phyloP scores from a whole-genome alignment of 2,113 vertebrate species.

The Polypterus bichir region DNA sequence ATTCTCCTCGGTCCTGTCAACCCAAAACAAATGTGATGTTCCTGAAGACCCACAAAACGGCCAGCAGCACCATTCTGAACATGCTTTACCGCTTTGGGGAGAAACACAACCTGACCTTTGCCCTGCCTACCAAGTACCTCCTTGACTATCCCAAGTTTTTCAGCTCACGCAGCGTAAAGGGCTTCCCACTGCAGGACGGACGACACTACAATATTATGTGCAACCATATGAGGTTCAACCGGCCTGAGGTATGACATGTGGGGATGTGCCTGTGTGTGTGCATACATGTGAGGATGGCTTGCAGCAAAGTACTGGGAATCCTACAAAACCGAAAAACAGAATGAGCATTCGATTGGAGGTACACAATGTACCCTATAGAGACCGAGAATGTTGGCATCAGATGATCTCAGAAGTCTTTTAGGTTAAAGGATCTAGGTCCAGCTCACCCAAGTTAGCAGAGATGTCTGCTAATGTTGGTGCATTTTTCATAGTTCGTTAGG shows the following conservation, averaged over 20 bases:
- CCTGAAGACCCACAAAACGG: slow-evolving; percentile 86
- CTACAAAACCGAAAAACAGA: no score
- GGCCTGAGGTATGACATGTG: slow-evolving; percentile 52
- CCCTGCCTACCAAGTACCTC: slow-evolving; percentile 73
- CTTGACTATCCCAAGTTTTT: slow-evolving; percentile 74
- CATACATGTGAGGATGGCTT: no score
- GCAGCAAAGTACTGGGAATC: no score
- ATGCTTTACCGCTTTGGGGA: slow-evolving; percentile 82
- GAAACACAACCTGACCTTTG: slow-evolving; percentile 53
- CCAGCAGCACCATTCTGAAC: slow-evolving; percentile 82
- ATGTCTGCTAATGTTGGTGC: no score
- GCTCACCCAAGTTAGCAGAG: no score
- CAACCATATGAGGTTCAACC: slow-evolving; percentile 81
- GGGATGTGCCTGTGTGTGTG: no score
- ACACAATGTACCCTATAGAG: no score
- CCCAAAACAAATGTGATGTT: slow-evolving; percentile 67
- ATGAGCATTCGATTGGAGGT: no score
- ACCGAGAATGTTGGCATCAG: no score
- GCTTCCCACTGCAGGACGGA: slow-evolving; percentile 43
- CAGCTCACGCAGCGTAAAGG: slow-evolving; percentile 68
- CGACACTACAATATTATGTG: slow-evolving; percentile 69
- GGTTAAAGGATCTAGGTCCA: no score
- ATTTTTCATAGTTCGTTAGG: no score
- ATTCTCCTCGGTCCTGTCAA: slow-evolving; percentile 34
- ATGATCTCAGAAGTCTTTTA: no score